Evolutionary conservation across 2,113 vertebrate species (phyloP), one percentile per base, ranked within the genome.

Genomic region (Silurus glanis): DNA sequence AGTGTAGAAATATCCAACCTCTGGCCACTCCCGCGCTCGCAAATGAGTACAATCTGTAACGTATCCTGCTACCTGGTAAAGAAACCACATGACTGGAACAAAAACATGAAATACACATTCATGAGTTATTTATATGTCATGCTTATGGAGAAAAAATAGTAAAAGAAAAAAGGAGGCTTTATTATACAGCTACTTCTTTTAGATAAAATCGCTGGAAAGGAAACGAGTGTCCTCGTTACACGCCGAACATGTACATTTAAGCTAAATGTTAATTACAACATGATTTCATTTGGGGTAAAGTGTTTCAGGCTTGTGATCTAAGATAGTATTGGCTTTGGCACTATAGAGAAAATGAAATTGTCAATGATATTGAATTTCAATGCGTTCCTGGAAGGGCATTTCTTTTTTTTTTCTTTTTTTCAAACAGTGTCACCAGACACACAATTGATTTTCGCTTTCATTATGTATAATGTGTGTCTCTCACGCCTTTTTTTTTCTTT

Each of bases 11-110:
- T 56, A 51, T 51, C 56, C 71, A 64, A 74, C 83, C 71, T 84
- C 93, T 94, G 95, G 95, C 95, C 94, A 96, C 95, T 95, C 95
- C 94, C 94, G 94, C 94, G 95, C 94, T 94, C 95, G 95, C 95
- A 94, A 95, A 96, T 96, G 96, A 96, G 96, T 95, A 95, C 94
- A 95, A 95, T 96, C 95, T 95, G 62, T 80, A 80, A 85, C 47
- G 64, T 80, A 58, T 69, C 69, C 47, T 79, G 45, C 49, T 85
- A 85, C 74, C 83, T 79, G 83, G 55, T 85, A 85, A 58, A 84
- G 62, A 64, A 64, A 66, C 23, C 59, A 49, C 83, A 37, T 7
- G 49, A 79, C 25, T 23, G 47, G 23, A 85, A 79, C 79, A 59
- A 78, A 37, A 78, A n/a, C 61, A 85, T 13, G 59, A 76, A 37